Base-by-base conservation (phyloP, 1,140 invertebrate species). In the Thereuonema tuberculata region DNA sequence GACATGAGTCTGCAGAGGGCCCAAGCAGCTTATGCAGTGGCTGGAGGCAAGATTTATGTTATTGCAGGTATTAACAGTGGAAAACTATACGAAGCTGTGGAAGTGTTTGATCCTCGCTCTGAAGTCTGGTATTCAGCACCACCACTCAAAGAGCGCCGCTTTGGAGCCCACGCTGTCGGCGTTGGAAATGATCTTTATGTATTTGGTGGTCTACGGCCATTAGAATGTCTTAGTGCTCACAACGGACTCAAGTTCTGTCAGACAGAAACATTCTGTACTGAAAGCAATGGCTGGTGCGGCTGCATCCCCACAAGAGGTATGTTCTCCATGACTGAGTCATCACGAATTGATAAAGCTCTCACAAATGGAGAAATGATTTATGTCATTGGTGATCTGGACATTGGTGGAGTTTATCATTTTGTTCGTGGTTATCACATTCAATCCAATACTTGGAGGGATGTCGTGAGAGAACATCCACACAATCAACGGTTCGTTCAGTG, bases 1-100 rank as follows among this genome's bases (percentile, higher is more conserved):
- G 79, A 83, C 61, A 86, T 86, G 84, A 81, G 80, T 63, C 80
- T 77, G 65, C 78, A 81, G 0, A 72, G 84, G 50, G 83, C 81
- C 63, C 85, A 85, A 67, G 85, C 83, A 65, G 82, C 81, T 1
- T 77, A 82, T 15, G 81, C 80, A 67, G 80, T 85, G 0, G 78
- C 81, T 23, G 82, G 84, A 62, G 82, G 84, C 63, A 79, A 81
- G 77, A 80, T 84, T 3, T 84, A 84, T 66, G 78, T 78, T 0
- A 82, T 84, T 21, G 82, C 81, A 15, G 83, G 83, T 3, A 75
- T 84, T 75, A 74, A 83, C 53, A 55, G 53, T 55, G 53, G 53
- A 3, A 55, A 55, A 29, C 27, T 55, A 29, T 55, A 55, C 53
- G 53, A 55, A 55, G 53, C 53, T 17, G 53, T 55, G 2, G 53